These are phyloP conservation scores for Andrena cerasifolii DNA, from an alignment of 1,140 invertebrate genomes.

Conservation along the genomic window DNA sequence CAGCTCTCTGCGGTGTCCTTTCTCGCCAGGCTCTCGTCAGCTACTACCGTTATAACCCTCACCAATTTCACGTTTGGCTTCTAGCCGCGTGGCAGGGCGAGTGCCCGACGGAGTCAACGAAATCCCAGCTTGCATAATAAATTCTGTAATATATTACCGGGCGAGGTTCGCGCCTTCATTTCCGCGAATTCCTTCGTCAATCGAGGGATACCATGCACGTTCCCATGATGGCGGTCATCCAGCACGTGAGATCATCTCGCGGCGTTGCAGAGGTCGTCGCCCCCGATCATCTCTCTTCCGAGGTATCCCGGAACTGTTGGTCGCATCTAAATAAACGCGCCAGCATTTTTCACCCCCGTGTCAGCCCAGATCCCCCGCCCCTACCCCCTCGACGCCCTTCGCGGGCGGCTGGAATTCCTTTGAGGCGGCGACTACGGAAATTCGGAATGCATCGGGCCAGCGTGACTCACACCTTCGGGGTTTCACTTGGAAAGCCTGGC, in stretches of 20 bases:
- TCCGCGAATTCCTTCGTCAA: conserved; percentile 35
- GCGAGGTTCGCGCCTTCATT: conserved; percentile 5
- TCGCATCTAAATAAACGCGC: conserved; percentile 11
- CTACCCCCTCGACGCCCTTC: no score
- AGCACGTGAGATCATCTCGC: conserved; percentile 36
- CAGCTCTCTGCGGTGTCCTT: no score
- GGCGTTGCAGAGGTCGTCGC: conserved; percentile 19
- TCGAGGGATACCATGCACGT: conserved; percentile 10
- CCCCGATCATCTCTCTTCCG: conserved; percentile 9
- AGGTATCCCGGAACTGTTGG: conserved; percentile 6
- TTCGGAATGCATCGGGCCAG: conserved; percentile 37
- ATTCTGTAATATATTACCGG: conserved; percentile 27
- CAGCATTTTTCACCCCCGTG: conserved; percentile 26
- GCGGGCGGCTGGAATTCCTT: conserved; percentile 19
- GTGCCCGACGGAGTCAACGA: not conserved
- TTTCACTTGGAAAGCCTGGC: conserved; percentile 44
- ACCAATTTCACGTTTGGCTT: no score
- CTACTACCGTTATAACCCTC: no score
- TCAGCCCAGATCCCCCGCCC: not conserved
- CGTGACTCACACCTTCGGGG: conserved; percentile 43
- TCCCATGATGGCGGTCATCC: conserved; percentile 16
- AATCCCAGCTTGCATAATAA: conserved; percentile 2
- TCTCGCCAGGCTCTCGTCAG: no score
- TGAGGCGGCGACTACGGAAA: conserved; percentile 20
- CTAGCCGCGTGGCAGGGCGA: not conserved